phyloP scores from a whole-genome alignment of 2,888 invertebrate species.

The Oscheius myriophilus region DNA sequence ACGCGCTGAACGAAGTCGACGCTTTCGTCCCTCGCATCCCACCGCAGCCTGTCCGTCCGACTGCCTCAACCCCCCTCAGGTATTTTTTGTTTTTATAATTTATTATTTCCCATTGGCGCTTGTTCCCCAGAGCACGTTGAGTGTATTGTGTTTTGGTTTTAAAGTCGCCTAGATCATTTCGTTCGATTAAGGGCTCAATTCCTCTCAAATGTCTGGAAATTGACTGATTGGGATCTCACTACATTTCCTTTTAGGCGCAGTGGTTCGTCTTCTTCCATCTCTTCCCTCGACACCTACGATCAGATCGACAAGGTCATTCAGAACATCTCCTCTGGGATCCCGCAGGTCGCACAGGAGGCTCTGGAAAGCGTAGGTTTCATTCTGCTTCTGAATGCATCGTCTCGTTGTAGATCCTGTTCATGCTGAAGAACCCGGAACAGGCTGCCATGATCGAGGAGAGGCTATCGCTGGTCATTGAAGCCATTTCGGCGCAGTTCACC shows the following conservation, averaged over 20 bases:
- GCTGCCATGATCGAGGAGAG: conserved; percentile 30
- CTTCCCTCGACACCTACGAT: conserved; percentile 52
- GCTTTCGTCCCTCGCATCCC: conserved; percentile 9
- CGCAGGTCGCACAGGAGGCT: conserved; percentile 24
- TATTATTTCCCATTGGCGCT: too few species aligned
- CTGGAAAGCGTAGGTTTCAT: conserved; percentile 19
- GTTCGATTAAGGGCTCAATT: background rate
- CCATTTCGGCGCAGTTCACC: conserved; percentile 34
- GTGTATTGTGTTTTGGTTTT: too few species aligned
- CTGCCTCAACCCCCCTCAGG: conserved; percentile 20
- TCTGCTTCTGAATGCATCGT: background rate
- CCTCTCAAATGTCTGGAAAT: background rate
- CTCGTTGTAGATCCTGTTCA: conserved; percentile 18
- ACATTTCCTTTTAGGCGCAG: conserved; percentile 32
- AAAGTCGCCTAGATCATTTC: background rate
- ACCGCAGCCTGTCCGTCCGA: background rate
- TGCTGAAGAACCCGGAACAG: conserved; percentile 36
- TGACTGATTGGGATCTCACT: background rate
- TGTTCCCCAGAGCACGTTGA: too few species aligned
- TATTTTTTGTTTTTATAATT: background rate
- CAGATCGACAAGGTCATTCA: conserved; percentile 58
- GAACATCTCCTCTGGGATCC: conserved; percentile 49
- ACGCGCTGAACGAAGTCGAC: conserved; percentile 3
- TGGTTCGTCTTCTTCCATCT: conserved; percentile 50
- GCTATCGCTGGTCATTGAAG: conserved; percentile 29